These are phyloP conservation scores for Rhopalosiphum maidis DNA, from an alignment of 1,140 invertebrate genomes.

Conservation along the genomic window DNA sequence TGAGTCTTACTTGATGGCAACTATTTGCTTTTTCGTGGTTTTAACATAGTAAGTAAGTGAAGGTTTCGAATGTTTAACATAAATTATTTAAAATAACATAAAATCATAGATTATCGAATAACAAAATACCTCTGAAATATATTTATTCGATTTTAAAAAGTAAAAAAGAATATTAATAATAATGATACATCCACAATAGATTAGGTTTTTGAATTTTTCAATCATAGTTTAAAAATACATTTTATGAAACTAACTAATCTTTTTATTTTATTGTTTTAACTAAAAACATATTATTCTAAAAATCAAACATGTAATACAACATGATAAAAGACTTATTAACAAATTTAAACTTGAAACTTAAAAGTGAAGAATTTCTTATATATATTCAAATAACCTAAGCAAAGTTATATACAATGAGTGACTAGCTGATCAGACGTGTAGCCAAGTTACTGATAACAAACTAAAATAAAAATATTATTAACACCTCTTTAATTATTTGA, in stretches of 20 bases:
- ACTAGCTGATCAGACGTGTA: no score
- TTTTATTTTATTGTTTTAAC: neutral
- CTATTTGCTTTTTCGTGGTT: neutral
- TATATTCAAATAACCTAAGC: neutral
- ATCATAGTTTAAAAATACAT: neutral
- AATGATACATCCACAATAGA: no score
- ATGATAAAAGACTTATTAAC: neutral
- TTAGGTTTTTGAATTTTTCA: neutral
- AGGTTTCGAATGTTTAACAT: neutral
- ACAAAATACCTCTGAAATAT: neutral
- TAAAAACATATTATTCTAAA: neutral
- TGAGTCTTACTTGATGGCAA: constrained; percentile 49
- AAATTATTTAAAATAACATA: neutral
- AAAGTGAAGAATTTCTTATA: neutral
- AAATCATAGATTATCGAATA: neutral
- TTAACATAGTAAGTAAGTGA: neutral
- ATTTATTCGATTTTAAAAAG: neutral
- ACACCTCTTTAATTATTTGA: neutral
- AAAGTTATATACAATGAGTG: neutral
- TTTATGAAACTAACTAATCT: neutral
- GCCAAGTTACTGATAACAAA: neutral
- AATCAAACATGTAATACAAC: neutral
- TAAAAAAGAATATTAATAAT: neutral
- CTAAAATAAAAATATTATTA: neutral
- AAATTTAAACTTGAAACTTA: neutral